These are phyloP conservation scores for Asobara japonica DNA, from an alignment of 1,140 invertebrate species.

Conservation along the genomic window DNA sequence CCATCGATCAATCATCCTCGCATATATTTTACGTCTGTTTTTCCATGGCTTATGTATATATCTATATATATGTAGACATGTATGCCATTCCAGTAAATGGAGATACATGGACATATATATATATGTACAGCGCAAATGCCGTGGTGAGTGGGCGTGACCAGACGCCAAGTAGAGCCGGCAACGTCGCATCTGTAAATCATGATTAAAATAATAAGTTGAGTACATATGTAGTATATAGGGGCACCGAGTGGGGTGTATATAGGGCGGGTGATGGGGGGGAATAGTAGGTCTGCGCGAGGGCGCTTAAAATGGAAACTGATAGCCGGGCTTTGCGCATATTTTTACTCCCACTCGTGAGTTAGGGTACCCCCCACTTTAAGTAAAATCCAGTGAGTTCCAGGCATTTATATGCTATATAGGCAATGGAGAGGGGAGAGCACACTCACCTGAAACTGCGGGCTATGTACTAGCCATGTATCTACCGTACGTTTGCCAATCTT, in stretches of 20 bases:
- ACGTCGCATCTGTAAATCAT: slow-evolving; percentile 63
- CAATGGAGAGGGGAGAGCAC: slow-evolving; percentile 35
- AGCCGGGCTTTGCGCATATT: slow-evolving; percentile 59
- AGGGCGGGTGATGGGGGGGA: slow-evolving; percentile 38
- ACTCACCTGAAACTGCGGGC: slow-evolving; percentile 56
- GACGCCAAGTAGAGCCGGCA: slow-evolving; percentile 50
- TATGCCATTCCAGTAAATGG: not conserved
- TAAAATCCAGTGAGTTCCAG: slow-evolving; percentile 56
- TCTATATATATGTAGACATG: not conserved
- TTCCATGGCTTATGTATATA: slow-evolving; percentile 21
- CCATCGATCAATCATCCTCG: slow-evolving; percentile 47
- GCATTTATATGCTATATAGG: slow-evolving; percentile 10
- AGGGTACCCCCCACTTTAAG: no score
- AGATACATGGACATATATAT: no score
- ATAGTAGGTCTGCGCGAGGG: slow-evolving; percentile 52
- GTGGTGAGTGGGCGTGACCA: slow-evolving; percentile 57
- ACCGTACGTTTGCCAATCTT: slow-evolving; percentile 64
- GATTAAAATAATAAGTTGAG: slow-evolving; percentile 67
- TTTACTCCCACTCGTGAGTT: slow-evolving; percentile 38
- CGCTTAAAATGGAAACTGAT: slow-evolving; percentile 20
- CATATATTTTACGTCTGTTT: slow-evolving; percentile 17
- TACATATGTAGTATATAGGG: slow-evolving; percentile 58
- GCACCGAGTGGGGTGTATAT: slow-evolving; percentile 44
- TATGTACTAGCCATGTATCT: slow-evolving; percentile 48
- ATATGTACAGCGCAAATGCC: slow-evolving; percentile 22